Conservation (phyloP, 1,140 invertebrate species). For the Aethina tumida region DNA sequence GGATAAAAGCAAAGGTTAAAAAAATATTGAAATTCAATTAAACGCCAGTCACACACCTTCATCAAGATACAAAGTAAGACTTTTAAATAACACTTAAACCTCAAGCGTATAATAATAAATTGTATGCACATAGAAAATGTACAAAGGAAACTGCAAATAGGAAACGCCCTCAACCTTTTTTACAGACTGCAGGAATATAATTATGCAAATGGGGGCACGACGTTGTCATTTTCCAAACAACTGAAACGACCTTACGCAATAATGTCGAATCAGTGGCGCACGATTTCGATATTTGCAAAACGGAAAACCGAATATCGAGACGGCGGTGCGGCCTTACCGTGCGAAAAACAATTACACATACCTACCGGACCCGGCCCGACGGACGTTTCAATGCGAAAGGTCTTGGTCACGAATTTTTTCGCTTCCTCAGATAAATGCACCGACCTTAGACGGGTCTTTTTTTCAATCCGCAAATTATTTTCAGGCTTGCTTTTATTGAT, state of each 20-base stretch:
- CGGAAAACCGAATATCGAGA: neutral
- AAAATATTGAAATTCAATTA: conserved; percentile 8
- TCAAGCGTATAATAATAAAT: conserved; percentile 14
- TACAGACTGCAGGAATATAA: conserved; percentile 13
- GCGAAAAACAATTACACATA: too few relatives aligned
- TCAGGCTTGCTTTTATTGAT: too few relatives aligned
- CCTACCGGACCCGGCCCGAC: too few relatives aligned
- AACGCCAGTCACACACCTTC: conserved; percentile 6
- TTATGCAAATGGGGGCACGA: conserved; percentile 17
- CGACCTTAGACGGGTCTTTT: too few relatives aligned
- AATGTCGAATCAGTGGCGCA: conserved; percentile 2
- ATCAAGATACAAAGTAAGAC: conserved; percentile 8
- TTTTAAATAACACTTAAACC: conserved; percentile 14
- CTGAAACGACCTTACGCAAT: conserved; percentile 14
- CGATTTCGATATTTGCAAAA: neutral
- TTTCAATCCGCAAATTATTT: too few relatives aligned
- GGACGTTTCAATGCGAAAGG: too few relatives aligned
- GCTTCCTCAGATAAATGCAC: too few relatives aligned
- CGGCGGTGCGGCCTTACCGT: too few relatives aligned
- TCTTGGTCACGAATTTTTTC: too few relatives aligned
- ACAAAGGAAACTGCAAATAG: conserved; percentile 16
- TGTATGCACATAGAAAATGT: conserved; percentile 14
- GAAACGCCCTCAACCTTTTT: conserved; percentile 15
- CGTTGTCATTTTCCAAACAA: conserved; percentile 14
- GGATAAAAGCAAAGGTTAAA: conserved; percentile 3